Conservation (phyloP, 2,113 vertebrate genomes). For the Nycticebus coucang region DNA sequence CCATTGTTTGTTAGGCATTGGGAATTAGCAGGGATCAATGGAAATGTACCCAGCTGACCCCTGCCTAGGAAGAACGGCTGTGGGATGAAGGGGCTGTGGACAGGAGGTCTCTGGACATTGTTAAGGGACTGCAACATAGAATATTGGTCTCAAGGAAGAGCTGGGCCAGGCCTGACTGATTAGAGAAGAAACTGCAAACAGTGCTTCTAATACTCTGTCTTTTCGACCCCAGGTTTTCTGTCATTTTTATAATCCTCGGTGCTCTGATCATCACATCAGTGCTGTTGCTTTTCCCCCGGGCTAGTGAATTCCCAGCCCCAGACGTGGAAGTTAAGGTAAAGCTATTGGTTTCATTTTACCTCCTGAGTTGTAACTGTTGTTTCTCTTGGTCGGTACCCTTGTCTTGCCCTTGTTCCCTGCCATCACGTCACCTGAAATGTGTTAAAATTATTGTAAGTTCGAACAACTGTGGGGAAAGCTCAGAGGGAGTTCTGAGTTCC, state of each 20-base stretch:
- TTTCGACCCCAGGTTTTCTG: slow-evolving; percentile 83
- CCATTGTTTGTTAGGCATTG: background rate
- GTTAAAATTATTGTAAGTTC: background rate
- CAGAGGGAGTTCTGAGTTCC: background rate
- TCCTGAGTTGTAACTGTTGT: background rate
- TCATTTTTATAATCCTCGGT: slow-evolving; percentile 86
- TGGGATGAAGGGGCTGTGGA: background rate
- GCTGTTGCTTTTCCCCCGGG: slow-evolving; percentile 90
- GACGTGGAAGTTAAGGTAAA: slow-evolving; percentile 88
- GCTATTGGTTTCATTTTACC: background rate
- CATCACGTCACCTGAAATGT: background rate
- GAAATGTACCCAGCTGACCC: background rate
- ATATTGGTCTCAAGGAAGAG: background rate
- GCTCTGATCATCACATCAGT: slow-evolving; percentile 86
- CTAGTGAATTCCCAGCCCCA: slow-evolving; percentile 84
- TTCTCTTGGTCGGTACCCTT: background rate
- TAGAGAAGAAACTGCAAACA: background rate
- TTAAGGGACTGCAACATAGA: background rate
- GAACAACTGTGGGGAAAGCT: background rate
- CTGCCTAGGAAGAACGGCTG: background rate
- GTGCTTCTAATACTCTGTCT: background rate
- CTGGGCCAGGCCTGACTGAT: background rate
- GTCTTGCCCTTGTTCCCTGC: background rate
- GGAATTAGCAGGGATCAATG: background rate
- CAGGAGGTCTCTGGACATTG: background rate